These are phyloP conservation scores for Scalopus aquaticus DNA, from an alignment of 2,113 vertebrate species.

Conservation along the genomic window DNA sequence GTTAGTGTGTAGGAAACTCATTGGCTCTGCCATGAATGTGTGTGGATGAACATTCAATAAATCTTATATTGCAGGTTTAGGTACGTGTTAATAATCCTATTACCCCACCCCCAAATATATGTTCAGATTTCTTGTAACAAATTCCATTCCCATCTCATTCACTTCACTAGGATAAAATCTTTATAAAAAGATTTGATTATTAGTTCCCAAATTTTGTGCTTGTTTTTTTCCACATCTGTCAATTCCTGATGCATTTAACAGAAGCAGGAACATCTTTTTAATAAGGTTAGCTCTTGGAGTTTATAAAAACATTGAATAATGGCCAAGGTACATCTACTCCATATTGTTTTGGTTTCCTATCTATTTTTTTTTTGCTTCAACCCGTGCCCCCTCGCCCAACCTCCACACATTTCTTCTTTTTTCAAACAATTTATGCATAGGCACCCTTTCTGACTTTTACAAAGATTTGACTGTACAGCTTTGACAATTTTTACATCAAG, in stretches of 20 bases:
- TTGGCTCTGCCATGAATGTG: background rate
- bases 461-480: conserved; percentile 89
- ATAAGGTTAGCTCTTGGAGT: background rate
- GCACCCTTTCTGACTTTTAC: conserved; percentile 88
- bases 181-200: background rate
- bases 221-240: background rate
- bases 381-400: conserved; percentile 81
- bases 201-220: background rate
- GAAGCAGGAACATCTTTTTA: background rate
- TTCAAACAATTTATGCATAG: conserved; percentile 84
- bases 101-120: background rate
- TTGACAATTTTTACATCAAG: conserved; percentile 87
- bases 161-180: background rate
- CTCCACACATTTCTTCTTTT: conserved; percentile 87
- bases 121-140: background rate
- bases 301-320: background rate
- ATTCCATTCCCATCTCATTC: background rate
- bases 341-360: conserved; percentile 95
- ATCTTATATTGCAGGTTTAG: background rate
- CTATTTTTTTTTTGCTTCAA: conserved; percentile 94
- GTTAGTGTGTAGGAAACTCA: background rate
- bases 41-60: conserved; percentile 19
- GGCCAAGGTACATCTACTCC: conserved; percentile 87
- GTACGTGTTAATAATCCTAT: background rate
- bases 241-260: background rate